Evolutionary conservation across 1,140 invertebrate species (phyloP), one percentile per base, ranked within the genome.

Genomic region (Radopholus similis): DNA sequence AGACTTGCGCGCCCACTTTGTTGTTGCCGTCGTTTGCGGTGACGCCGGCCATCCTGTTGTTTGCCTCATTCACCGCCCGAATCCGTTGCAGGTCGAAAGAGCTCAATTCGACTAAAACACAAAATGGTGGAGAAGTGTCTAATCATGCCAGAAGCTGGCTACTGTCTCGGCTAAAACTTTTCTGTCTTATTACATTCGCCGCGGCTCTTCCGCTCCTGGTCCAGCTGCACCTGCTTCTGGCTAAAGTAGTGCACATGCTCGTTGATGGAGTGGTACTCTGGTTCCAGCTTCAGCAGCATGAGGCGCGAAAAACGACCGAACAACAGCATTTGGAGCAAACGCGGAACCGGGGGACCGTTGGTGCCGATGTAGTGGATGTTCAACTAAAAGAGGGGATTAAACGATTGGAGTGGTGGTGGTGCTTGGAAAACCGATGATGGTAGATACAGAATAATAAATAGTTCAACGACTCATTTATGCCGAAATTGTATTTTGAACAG

Each of bases 341-440:
- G 82, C 4, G 90, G 90, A 28, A 92, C 89, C 77, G 89, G 87
- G 63, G 87, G 87, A 13, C 90, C 91, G 77, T 90, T 85, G 32
- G 89, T 87, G 63, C 91, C 91, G 77, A 90, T 88, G 84, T 91
- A 90, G 83, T 92, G 91, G 71, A 92, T 88, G 83, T 92, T 94
- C 28, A 94, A 59, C 69, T 77, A 32, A 35, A 78, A 76, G 64
- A 28, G 18, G 18, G 35, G 21, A 18, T n/a, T 26, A 57, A 57
- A 35, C 23, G 28, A 18, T 58, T 21, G 35, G 38, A 57, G 35
- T 5, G n/a, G 8, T 21, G 32, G 21, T n/a, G n/a, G n/a, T 40
- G n/a, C 11, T n/a, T n/a, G 38, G 38, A 11, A 11, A 13, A 13
- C n/a, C 38, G 11, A 40, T 40, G 11, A 40, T n/a, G 11, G 38